These are phyloP conservation scores for Caradrina clavipalpis DNA, from an alignment of 2,888 invertebrate genomes.

Conservation along the genomic window DNA sequence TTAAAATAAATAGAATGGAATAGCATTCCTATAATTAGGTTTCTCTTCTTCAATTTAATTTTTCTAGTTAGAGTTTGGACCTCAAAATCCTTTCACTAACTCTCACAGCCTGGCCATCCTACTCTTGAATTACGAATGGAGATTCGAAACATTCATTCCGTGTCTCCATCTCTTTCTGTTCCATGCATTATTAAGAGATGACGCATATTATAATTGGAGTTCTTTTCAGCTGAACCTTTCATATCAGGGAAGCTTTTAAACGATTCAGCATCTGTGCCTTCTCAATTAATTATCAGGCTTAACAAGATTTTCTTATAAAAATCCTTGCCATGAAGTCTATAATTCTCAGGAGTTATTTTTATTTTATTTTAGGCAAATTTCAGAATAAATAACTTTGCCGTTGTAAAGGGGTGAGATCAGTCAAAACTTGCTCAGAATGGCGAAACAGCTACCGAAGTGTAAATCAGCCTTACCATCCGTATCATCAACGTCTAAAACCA, in stretches of 20 bases:
- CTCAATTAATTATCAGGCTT: conserved; percentile 68
- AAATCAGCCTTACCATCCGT: neutral
- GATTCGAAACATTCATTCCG: conserved; percentile 71
- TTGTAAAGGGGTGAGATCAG: too few relatives aligned
- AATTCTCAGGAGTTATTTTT: neutral
- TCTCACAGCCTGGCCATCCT: conserved; percentile 23
- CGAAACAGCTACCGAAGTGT: too few relatives aligned
- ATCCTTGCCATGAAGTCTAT: neutral
- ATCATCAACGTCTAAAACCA: neutral
- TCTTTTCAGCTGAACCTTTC: conserved; percentile 69
- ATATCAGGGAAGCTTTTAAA: conserved; percentile 76
- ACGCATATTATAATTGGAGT: conserved; percentile 72
- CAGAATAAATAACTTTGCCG: too few relatives aligned
- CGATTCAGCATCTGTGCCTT: conserved; percentile 72
- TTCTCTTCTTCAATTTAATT: neutral
- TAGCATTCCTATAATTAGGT: too few relatives aligned
- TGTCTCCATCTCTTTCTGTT: conserved; percentile 68
- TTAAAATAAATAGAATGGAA: too few relatives aligned
- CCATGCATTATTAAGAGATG: conserved; percentile 67
- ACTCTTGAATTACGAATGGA: conserved; percentile 79
- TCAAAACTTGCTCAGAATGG: neutral
- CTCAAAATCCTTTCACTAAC: neutral
- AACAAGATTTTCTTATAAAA: neutral
- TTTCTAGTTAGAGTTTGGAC: neutral
- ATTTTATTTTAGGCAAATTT: too few relatives aligned